Conservation (phyloP, 2,888 invertebrate genomes). For the Eustalomyia histrio region DNA sequence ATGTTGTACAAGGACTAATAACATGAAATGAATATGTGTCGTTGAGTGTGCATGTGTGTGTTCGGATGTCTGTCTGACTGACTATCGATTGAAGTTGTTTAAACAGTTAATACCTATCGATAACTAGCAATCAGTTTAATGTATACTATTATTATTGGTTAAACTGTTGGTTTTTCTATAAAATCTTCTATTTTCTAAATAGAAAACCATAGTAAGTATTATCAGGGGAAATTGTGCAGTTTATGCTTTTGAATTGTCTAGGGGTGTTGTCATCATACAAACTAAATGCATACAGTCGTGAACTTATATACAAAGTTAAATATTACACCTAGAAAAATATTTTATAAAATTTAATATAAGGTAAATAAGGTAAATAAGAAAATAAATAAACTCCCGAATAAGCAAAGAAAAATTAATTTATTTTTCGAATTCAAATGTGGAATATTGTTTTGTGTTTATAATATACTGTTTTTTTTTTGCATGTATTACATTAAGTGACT, state of each 20-base stretch:
- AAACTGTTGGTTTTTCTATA: conserved; percentile 53
- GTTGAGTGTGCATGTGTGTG: background rate
- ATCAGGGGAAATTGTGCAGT: conserved; percentile 54
- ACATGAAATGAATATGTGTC: conserved; percentile 18
- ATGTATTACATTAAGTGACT: conserved; percentile 2
- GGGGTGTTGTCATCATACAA: conserved; percentile 25
- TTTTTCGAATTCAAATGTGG: no score
- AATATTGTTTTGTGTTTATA: background rate
- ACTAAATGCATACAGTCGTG: conserved; percentile 7
- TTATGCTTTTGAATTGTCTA: conserved; percentile 49
- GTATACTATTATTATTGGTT: conserved; percentile 62
- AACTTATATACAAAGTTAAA: conserved; percentile 17
- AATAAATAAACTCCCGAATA: no score
- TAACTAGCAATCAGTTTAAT: conserved; percentile 65
- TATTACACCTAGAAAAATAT: conserved; percentile 11
- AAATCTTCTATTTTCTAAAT: conserved; percentile 32
- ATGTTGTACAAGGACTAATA: background rate
- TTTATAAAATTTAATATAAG: no score
- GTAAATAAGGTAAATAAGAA: no score
- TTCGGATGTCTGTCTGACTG: conserved; percentile 1
- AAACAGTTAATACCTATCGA: conserved; percentile 62
- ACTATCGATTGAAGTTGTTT: conserved; percentile 52
- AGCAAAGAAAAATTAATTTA: no score
- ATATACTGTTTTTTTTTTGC: background rate
- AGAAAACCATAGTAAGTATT: conserved; percentile 6